Evolutionary conservation across 2,113 vertebrate species (phyloP), one percentile per base, ranked within the genome.

Genomic region (Alouatta palliata): DNA sequence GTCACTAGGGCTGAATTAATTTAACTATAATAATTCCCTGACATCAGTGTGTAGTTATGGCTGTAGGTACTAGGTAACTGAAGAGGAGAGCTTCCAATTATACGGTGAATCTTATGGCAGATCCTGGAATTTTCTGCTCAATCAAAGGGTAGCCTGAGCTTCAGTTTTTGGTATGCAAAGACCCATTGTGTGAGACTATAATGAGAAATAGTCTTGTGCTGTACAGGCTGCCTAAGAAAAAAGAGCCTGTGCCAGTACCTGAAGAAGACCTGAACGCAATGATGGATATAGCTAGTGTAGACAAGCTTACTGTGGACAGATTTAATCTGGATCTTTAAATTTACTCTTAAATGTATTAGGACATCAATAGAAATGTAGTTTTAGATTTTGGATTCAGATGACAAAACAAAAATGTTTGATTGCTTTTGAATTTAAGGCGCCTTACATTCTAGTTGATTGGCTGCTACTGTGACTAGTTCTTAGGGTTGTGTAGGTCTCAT

Each of bases 341-440:
- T 43, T 77, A 58, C 49, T 58, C 6, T 87, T 97, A 68, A 88
- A 10, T 79, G 27, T 61, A 88, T 58, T 76, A 91, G 52, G 66
- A 27, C 8, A 71, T 56, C 45, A 82, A 25, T 76, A 58, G 75
- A 93, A 85, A 85, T 68, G 4, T 2, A 68, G 21, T 73, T 73
- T 95, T 66, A 52, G 1, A 40, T 90, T 70, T 45, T 79, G 21
- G 87, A n/a, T 84, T 92, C 58, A 88, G 16, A 45, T 25, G 27
- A 79, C 54, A 87, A 91, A 89, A 64, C 35, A 86, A 94, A 95
- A 77, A 35, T 77, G 14, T 90, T 87, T 52, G n/a, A 45, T 32
- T 93, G 82, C 37, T 87, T 85, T 82, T 92, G 49, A 68, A 68
- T 81, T 95, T 90, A 89, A 52, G 64, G 87, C 77, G 76, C 13